Base-by-base conservation (phyloP, 2,888 invertebrate species). In the Tridacna crocea region DNA sequence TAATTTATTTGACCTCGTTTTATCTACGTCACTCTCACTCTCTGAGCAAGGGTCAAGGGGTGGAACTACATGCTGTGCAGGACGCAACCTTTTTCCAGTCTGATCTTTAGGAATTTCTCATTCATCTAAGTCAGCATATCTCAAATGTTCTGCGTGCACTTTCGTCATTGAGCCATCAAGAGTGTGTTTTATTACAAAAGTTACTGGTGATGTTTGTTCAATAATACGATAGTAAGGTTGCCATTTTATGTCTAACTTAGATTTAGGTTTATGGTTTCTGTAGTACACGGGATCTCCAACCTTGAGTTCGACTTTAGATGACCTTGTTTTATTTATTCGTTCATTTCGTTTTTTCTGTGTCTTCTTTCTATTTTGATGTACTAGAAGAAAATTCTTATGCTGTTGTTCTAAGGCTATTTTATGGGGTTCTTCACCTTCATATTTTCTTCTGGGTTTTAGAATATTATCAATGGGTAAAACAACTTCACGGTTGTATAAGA, bases 391-490 rank as follows among this genome's bases (percentile, higher is more conserved):
- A 6, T 78, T 22, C 22, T 74, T 84, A 61, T 87, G 85, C 63
- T 84, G 83, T 48, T 87, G 66, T 77, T 85, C 76, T 24, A 87
- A n/a, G n/a, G n/a, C n/a, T n/a, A n/a, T n/a, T n/a, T n/a, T n/a
- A n/a, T n/a, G n/a, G n/a, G n/a, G n/a, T 15, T 84, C 84, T 60
- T 83, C 83, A 51, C 82, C 82, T 0, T 55, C 24, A 51, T 83
- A 87, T 55, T 75, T 79, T 17, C 77, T 22, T 66, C 85, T 66
- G 15, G 85, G 83, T 60, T 79, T 75, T 12, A 85, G 27, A 0
- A 85, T 27, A 48, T 79, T 82, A 27, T 85, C 85, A 24, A 85
- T 46, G 15, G 82, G 84, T 17, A 82, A 60, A n/a, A 84, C 79
- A 17, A 66, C 72, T 11, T 87, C 85, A 19, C 82, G 68, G n/a